phyloP scores from a whole-genome alignment of 2,888 invertebrate species.

The Phytoseiulus persimilis region DNA sequence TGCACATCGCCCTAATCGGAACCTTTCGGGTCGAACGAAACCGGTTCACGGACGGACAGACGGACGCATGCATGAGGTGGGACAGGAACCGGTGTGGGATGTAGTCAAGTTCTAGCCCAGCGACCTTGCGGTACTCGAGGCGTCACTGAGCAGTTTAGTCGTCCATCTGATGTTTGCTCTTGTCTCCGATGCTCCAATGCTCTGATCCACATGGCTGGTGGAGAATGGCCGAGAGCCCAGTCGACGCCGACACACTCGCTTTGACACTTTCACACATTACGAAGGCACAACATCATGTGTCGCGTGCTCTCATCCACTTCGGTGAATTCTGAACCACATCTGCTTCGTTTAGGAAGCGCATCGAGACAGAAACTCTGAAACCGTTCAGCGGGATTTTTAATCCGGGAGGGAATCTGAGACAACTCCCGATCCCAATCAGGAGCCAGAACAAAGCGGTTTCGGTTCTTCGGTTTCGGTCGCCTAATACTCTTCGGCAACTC shows the following conservation, averaged over 20 bases:
- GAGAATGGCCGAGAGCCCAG: neutral
- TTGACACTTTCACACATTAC: neutral
- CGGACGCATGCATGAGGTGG: neutral
- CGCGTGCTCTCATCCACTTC: neutral
- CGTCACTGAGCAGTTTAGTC: neutral
- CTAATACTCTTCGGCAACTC: too few relatives aligned
- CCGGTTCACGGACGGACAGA: neutral
- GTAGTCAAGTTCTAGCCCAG: neutral
- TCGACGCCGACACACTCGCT: neutral
- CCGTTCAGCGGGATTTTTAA: too few relatives aligned
- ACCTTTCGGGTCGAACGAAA: neutral
- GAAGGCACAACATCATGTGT: neutral
- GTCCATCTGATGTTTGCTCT: neutral
- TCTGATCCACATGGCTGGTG: conserved; percentile 5
- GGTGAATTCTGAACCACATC: neutral
- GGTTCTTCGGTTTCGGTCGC: too few relatives aligned
- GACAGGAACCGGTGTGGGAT: neutral
- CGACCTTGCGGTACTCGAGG: conserved; percentile 5
- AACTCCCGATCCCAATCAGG: too few relatives aligned
- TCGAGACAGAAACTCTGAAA: too few relatives aligned
- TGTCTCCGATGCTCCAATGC: conserved; percentile 5
- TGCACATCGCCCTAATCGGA: too few relatives aligned
- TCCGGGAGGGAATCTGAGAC: too few relatives aligned
- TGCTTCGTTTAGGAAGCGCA: neutral
- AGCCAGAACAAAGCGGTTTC: too few relatives aligned